Evolutionary conservation across 2,797 vertebrate genomes (phyloP).

Genomic region (Cheirogaleus major): DNA sequence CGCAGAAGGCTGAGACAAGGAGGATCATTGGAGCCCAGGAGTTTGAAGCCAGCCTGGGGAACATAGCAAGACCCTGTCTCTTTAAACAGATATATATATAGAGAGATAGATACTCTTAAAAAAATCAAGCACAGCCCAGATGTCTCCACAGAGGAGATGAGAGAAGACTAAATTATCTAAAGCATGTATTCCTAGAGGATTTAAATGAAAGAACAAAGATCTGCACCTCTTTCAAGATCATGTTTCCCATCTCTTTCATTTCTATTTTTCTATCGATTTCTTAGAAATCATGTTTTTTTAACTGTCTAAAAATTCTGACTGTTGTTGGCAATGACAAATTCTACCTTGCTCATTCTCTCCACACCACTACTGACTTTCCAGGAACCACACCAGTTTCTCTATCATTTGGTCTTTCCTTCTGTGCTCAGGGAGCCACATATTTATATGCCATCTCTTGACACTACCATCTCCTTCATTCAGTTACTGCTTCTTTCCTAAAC

Average conservation of each 20-base stretch:
- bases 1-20: not conserved
- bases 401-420: conserved; percentile 10
- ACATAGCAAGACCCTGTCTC: not conserved
- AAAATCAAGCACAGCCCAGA: not conserved
- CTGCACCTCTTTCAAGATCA: not conserved
- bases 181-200: not conserved
- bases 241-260: not conserved
- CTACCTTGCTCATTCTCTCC: not conserved
- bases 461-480: not conserved
- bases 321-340: not conserved
- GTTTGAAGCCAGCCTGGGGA: not conserved
- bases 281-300: not conserved
- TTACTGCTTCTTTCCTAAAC: not conserved
- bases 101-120: not conserved
- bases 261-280: not conserved
- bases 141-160: not conserved
- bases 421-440: not conserved
- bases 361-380: not conserved
- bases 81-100: not conserved
- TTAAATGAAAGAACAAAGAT: not conserved
- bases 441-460: not conserved
- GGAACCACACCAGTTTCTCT: not conserved
- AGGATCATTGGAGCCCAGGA: not conserved
- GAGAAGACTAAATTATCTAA: not conserved
- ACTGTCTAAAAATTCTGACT: not conserved